Evolutionary conservation across 2,888 invertebrate species (phyloP), one percentile per base, ranked within the genome.

Genomic region (Watsonalla binaria): DNA sequence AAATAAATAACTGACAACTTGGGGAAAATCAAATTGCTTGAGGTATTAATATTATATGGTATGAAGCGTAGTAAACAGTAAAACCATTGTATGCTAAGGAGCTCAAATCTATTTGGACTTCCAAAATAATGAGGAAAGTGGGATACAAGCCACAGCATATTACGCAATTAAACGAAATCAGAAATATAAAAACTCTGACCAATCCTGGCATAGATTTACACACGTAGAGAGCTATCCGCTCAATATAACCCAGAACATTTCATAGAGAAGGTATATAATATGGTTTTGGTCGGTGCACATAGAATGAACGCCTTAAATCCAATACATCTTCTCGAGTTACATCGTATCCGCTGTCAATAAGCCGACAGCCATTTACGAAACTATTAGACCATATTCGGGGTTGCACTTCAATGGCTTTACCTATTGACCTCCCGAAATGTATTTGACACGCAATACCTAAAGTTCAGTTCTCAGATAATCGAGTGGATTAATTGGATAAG

Each of bases 351-450:
- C 64, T 80, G 75, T 63, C 75, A 68, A 68, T 81, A 81, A 79
- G 77, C 80, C 76, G 76, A 64, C 78, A 65, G 79, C 82, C 80
- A 84, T 84, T 76, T 80, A 78, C 74, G 68, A 75, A 84, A 78
- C 84, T 85, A 86, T 80, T 82, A 81, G 81, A 81, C 76, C 72
- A 82, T 86, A 84, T 87, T 86, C 82, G 86, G 86, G 84, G 82
- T 78, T 76, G 86, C 90, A 90, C 82, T 90, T 90, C 70, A 63
- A 76, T 68, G 90, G 90, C 85, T 90, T 90, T 86, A 80, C 78
- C 79, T 82, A 78, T 78, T 84, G 81, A 80, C 86, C 89, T 81
- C 78, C 75, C 76, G 74, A 82, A 86, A 82, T 72, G 80, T 75
- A 74, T 81, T 86, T 85, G 83, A 85, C 85, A 82, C 74, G 68